Base-by-base conservation (phyloP, 2,888 invertebrate species). In the Glyphotaelius pellucidus region DNA sequence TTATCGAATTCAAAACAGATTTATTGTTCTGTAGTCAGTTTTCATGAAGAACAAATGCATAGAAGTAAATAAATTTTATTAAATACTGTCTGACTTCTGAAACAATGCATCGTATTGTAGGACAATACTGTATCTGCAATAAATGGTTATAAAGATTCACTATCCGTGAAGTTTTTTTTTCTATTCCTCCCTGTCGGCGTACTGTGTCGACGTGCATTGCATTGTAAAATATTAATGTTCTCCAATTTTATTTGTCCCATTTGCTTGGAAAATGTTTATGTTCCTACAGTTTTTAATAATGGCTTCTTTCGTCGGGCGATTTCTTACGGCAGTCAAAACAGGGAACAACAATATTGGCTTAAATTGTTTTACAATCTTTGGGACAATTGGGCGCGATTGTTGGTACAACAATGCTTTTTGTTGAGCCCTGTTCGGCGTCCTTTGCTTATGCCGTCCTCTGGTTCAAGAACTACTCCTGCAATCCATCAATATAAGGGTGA, bases 281-380 rank as follows among this genome's bases (percentile, higher is more conserved):
- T 83, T 52, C 84, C 80, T 83, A 14, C 42, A 85, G 89, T 90
- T 86, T 42, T 81, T n/a, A n/a, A 86, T 92, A 92, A 93, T 93
- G 92, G 90, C n/a, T 47, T 15, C 91, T 91, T 85, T 93, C 93
- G 92, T 91, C 92, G 84, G 80, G 31, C 89, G 35, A 92, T 92
- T 93, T 87, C 92, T 47, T 90, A 92, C 93, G 93, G 93, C 93
- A 93, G 93, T 91, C 93, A 86, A 91, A 92, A 92, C 89, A 89
- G 90, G 84, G 85, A 35, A 92, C 90, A 92, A 92, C 89, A 90
- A 84, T 42, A 42, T 31, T 52, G 67, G 30, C 35, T 87, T 90
- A 90, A 90, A 91, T 91, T 91, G 92, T 91, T 91, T 92, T 90
- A 92, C 86, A 79, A 80, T 91, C 81, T 30, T 25, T 47, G 67